Evolutionary conservation across 1,140 invertebrate species (phyloP), one percentile per base, ranked within the genome.

Genomic region (Zophobas atratus): DNA sequence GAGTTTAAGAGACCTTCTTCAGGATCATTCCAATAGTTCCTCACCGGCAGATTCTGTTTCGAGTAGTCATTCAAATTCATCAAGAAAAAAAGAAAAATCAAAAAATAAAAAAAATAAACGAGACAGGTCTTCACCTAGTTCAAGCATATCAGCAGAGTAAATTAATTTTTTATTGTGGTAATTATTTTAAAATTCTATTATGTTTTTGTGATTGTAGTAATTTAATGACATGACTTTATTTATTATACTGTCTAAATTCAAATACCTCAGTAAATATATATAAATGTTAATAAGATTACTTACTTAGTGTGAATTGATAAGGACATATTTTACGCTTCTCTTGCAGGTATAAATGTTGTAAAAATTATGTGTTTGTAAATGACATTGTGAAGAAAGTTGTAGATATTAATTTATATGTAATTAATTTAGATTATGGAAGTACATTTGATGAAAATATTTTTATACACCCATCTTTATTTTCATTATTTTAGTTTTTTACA

Each of bases 41-140:
- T 85, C 84, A 34, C 82, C 83, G 6, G 79, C 78, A 41, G 83
- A 84, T 76, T 82, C 82, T 6, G 76, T 79, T 38, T 80, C 78
- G 35, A 76, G 77, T 32, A 75, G 57, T 35, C 75, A 79, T 60
- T 82, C 80, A 0, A 80, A 77, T 46, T 75, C 83, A 5, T 74
- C 79, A 33, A 85, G 82, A 57, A 84, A 82, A 72, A 78, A 76
- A 6, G 82, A 82, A 46, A 84, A 85, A 53, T 76, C 79, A 2
- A 84, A 84, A 74, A 84, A 81, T 34, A 85, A 83, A 74, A 82
- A 67, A 41, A 82, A 73, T 39, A 81, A 82, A 67, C 77, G 80
- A 55, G 84, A 85, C 33, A 73, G 82, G 70, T 51, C 80, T 5
- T 84, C 83, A n/a, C 82, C 82, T 3, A 83, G 76, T 73, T 75